These are phyloP conservation scores for Penelope pileata DNA, from an alignment of 2,113 vertebrate genomes.

Conservation along the genomic window DNA sequence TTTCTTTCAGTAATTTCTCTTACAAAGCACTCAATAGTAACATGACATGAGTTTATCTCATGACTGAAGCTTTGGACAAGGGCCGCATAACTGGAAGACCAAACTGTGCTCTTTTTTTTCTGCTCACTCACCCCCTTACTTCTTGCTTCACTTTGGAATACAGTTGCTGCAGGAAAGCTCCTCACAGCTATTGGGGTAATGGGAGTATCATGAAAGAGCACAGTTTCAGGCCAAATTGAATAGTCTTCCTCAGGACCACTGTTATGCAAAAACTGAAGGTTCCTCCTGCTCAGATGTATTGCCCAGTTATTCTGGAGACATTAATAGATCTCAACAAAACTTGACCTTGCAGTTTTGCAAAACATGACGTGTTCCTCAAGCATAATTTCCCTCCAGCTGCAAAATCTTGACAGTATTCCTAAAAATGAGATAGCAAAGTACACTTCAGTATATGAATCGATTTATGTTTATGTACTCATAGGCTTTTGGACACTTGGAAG, in stretches of 20 bases:
- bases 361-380: neutral
- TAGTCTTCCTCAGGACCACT: neutral
- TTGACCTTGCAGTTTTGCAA: neutral
- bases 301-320: neutral
- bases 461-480: conserved; percentile 70
- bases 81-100: neutral
- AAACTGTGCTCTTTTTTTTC: neutral
- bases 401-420: neutral
- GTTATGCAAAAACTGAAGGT: neutral
- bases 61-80: neutral
- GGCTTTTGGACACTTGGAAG: conserved; percentile 83
- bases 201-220: neutral
- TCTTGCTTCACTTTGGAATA: neutral
- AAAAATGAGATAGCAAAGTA: neutral
- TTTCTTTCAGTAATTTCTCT: neutral
- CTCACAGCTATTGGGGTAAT: neutral
- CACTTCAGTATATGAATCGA: neutral
- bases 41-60: neutral
- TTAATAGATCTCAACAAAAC: neutral
- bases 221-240: neutral
- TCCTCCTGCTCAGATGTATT: neutral
- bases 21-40: neutral
- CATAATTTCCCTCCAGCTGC: neutral
- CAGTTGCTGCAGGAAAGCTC: neutral
- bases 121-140: neutral